phyloP scores from a whole-genome alignment of 2,888 invertebrate species.

The Yponomeuta cagnagella region DNA sequence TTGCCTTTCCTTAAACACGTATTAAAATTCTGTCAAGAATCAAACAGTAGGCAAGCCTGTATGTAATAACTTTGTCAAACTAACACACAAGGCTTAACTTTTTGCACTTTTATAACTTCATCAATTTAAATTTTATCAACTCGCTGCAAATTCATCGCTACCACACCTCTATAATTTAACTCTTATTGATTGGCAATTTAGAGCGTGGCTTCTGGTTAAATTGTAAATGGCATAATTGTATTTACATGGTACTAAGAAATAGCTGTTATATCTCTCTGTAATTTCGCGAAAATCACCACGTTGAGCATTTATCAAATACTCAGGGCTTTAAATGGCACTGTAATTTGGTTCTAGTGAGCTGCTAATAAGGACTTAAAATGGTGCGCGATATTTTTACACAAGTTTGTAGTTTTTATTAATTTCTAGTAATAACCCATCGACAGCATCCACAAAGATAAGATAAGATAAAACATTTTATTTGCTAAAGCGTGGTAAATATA shows the following conservation, averaged over 20 bases:
- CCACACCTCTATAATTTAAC: background rate
- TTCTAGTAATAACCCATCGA: too few species aligned
- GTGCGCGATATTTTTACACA: too few species aligned
- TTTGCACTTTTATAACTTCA: background rate
- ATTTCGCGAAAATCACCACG: constrained; percentile 12
- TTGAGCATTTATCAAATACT: background rate
- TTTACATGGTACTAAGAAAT: constrained; percentile 8
- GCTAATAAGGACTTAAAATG: background rate
- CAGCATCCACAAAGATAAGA: too few species aligned
- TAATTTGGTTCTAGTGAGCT: background rate
- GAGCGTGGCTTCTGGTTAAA: background rate
- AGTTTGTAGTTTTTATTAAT: too few species aligned
- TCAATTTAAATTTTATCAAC: background rate
- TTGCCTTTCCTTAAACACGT: too few species aligned
- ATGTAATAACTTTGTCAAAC: background rate
- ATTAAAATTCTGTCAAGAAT: background rate
- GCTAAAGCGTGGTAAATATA: too few species aligned
- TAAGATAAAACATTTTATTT: too few species aligned
- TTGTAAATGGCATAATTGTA: constrained; percentile 16
- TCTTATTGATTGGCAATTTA: constrained; percentile 1
- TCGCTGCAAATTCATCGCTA: background rate
- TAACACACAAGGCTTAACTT: background rate
- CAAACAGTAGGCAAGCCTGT: too few species aligned
- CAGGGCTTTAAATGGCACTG: background rate
- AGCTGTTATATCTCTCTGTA: background rate